Evolutionary conservation across 2,113 vertebrate genomes (phyloP).

Genomic region (Apteryx mantelli): DNA sequence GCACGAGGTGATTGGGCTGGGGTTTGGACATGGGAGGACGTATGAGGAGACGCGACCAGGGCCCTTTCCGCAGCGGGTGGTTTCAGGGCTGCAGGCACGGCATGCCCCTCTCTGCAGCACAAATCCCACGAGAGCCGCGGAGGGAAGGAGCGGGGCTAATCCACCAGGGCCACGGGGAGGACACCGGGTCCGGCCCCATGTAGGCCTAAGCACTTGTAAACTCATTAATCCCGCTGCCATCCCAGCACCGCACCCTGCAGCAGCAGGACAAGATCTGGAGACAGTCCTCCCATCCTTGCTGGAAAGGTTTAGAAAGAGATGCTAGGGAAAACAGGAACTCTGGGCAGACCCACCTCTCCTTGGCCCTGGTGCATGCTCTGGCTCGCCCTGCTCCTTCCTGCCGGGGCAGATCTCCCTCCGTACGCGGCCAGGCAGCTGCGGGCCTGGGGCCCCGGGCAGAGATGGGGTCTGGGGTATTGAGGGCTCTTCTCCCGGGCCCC

Average conservation of each 20-base stretch:
- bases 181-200: not conserved
- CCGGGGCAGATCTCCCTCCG: too few species aligned
- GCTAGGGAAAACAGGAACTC: too few species aligned
- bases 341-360: too few species aligned
- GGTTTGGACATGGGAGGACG: not conserved
- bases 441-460: too few species aligned
- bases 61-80: too few species aligned
- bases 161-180: not conserved
- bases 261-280: not conserved
- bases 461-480: too few species aligned
- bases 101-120: not conserved
- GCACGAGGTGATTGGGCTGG: not conserved
- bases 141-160: not conserved
- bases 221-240: not conserved
- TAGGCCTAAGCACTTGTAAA: not conserved
- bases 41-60: not conserved
- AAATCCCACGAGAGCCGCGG: fast-evolving
- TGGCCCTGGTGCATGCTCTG: too few species aligned
- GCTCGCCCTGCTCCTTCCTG: too few species aligned
- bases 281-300: not conserved
- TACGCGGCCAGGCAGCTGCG: too few species aligned
- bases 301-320: not conserved
- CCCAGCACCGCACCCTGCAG: not conserved
- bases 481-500: too few species aligned
- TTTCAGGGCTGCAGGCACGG: too few species aligned